These are phyloP conservation scores for Seira ritae DNA, from an alignment of 2,888 invertebrate genomes.

Conservation along the genomic window DNA sequence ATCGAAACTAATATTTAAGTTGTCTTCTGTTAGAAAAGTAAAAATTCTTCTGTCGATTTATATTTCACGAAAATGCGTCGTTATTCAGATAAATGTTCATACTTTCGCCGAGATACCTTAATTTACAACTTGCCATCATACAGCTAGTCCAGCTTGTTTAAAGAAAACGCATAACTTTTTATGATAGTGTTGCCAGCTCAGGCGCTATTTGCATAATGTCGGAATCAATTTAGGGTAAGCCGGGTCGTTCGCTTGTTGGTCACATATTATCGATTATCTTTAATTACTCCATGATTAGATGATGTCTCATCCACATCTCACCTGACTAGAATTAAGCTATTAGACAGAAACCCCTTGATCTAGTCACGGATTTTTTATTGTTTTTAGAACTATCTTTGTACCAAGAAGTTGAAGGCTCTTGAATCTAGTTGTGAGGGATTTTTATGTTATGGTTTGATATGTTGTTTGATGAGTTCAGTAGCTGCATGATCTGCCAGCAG, in stretches of 20 bases:
- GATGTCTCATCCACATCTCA: slow-evolving; percentile 19
- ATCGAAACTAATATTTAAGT: slow-evolving; percentile 28
- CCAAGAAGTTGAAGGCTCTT: neutral
- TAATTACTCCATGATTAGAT: slow-evolving; percentile 29
- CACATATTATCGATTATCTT: slow-evolving; percentile 33
- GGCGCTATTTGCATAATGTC: neutral
- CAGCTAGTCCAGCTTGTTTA: no score
- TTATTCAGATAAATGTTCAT: neutral
- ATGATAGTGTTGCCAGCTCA: neutral
- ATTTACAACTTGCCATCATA: no score
- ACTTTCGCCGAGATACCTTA: neutral
- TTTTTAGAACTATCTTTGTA: neutral
- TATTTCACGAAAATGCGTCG: neutral
- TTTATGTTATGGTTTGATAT: neutral
- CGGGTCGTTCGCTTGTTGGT: neutral
- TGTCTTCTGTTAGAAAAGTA: slow-evolving; percentile 31
- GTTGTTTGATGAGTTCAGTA: slow-evolving; percentile 11
- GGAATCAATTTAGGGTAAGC: neutral
- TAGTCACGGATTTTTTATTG: slow-evolving; percentile 33
- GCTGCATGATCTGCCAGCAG: neutral
- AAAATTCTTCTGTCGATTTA: neutral
- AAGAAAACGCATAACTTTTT: neutral
- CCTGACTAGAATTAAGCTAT: slow-evolving; percentile 30
- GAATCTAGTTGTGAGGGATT: neutral
- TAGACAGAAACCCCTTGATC: slow-evolving; percentile 37